Conservation (phyloP, 2,113 vertebrate species). For the Scomber colias region DNA sequence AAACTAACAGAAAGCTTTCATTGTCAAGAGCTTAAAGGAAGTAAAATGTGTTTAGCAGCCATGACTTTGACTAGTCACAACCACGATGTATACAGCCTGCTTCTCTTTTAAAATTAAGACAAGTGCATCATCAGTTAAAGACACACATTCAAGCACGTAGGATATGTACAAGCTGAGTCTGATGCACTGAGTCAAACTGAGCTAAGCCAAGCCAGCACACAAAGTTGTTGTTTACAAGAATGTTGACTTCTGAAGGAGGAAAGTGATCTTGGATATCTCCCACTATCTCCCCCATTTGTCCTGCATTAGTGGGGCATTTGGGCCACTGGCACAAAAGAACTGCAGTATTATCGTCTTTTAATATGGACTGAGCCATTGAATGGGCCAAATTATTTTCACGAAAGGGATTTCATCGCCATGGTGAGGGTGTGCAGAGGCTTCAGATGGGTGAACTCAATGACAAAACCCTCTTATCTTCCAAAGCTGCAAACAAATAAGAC, state of each 20-base stretch:
- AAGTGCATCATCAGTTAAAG: no score
- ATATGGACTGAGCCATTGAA: neutral
- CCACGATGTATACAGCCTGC: no score
- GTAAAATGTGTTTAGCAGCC: no score
- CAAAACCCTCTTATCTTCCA: conserved; percentile 43
- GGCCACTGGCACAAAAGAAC: conserved; percentile 15
- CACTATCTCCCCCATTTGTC: neutral
- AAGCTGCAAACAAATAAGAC: conserved; percentile 33
- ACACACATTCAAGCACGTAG: no score
- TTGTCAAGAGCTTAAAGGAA: no score
- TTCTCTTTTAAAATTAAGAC: no score
- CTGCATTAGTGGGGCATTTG: neutral
- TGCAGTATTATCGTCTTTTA: conserved; percentile 16
- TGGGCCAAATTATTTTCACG: conserved; percentile 15
- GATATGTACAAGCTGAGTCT: no score
- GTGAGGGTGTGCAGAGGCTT: neutral
- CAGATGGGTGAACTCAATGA: conserved; percentile 23
- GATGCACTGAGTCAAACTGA: no score
- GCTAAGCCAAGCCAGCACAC: no score
- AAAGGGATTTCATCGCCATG: conserved; percentile 4
- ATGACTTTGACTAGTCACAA: no score
- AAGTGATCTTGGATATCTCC: conserved; percentile 30
- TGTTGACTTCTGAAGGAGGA: conserved; percentile 13
- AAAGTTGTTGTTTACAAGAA: conserved; percentile 11
- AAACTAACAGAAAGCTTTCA: no score